Conservation (phyloP, 2,113 vertebrate genomes). For the Haliaeetus leucogaster region DNA sequence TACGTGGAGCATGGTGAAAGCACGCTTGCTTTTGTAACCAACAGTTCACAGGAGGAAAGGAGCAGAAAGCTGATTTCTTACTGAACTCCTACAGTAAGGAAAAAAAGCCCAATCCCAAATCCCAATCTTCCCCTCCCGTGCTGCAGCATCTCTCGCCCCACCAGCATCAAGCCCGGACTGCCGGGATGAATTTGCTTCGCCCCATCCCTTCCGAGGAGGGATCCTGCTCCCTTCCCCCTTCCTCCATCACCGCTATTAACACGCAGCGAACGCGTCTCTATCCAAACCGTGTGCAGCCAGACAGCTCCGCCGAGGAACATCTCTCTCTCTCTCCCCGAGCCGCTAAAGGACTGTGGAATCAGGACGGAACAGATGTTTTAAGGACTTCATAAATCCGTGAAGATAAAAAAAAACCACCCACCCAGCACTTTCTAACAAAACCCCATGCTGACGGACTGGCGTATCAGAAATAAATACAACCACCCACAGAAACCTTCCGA, state of each 20-base stretch:
- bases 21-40: not conserved
- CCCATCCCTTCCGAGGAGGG: not conserved
- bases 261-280: not conserved
- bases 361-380: conserved; percentile 70
- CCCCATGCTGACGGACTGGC: conserved; percentile 40
- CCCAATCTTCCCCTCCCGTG: fast-evolving
- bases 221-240: not conserved
- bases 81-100: not conserved
- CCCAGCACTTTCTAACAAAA: conserved; percentile 66
- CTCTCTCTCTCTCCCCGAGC: not conserved
- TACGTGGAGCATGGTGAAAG: fast-evolving
- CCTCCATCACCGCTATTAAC: not conserved
- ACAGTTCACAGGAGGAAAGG: not conserved
- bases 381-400: conserved; percentile 60
- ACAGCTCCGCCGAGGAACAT: not conserved
- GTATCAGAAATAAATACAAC: conserved; percentile 58
- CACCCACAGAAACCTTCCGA: conserved; percentile 40
- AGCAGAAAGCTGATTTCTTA: not conserved
- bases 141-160: not conserved
- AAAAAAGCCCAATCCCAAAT: not conserved
- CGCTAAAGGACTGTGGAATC: conserved; percentile 31
- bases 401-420: conserved; percentile 55
- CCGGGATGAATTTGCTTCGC: not conserved
- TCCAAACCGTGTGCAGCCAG: not conserved
- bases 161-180: not conserved